phyloP scores from a whole-genome alignment of 2,888 invertebrate genomes.

The Dryobotodes eremita region DNA sequence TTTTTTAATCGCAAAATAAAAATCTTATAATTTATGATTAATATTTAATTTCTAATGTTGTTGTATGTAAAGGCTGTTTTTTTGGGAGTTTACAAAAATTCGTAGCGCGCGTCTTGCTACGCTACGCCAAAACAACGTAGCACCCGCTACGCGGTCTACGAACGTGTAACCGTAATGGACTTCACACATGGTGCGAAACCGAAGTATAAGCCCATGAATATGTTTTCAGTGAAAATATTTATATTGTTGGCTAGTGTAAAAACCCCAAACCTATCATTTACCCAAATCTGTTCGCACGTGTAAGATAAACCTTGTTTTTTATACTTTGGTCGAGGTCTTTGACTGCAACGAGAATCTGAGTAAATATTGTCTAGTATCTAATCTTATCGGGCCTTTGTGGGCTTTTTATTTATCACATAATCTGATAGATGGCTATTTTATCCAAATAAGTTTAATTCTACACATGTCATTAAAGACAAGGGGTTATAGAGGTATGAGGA shows the following conservation, averaged over 20 bases:
- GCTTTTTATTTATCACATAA: slow-evolving; percentile 43
- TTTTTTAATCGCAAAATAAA: neutral
- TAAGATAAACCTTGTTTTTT: slow-evolving; percentile 37
- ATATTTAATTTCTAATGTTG: neutral
- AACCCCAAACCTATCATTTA: slow-evolving; percentile 24
- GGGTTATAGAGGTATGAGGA: too few relatives aligned
- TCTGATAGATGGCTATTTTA: slow-evolving; percentile 45
- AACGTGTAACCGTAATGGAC: neutral
- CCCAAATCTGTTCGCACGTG: slow-evolving; percentile 31
- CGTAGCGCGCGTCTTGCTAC: slow-evolving; percentile 20
- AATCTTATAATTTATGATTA: too few relatives aligned
- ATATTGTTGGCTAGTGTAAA: neutral
- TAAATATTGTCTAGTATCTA: slow-evolving; percentile 43
- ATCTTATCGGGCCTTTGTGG: slow-evolving; percentile 50
- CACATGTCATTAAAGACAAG: slow-evolving; percentile 31
- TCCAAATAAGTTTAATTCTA: slow-evolving; percentile 33
- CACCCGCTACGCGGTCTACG: slow-evolving; percentile 44
- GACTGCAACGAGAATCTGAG: slow-evolving; percentile 36
- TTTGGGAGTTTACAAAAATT: neutral
- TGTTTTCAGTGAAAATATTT: neutral
- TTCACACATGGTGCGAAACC: neutral
- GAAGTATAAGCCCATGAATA: neutral
- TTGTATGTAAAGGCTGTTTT: too few relatives aligned
- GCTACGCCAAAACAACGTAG: slow-evolving; percentile 42
- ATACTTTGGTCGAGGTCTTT: slow-evolving; percentile 34